Base-by-base conservation (phyloP, 1,140 invertebrate genomes). In the Drosophila quadrilineata region DNA sequence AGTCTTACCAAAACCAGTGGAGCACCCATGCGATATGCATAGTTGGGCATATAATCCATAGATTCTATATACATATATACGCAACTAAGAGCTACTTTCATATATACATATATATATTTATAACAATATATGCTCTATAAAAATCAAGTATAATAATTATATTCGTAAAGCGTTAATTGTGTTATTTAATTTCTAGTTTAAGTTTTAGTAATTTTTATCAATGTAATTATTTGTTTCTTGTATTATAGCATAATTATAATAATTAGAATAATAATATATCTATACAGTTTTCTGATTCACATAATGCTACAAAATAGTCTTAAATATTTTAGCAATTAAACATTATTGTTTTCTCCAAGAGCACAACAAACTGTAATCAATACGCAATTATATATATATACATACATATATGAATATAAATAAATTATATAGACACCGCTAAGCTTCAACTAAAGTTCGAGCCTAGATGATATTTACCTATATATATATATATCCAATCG, bases 391-490 rank as follows among this genome's bases (percentile, higher is more conserved):
- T 26, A 14, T 16, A 45, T 28, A 45, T 26, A 28, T 28, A 75
- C n/a, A 31, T 54, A 54, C 6, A 41, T 19, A 53, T 21, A 53
- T 64, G 49, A 33, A 16, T 69, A 56, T 48, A 70, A 41, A 65
- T 65, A 28, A 26, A 31, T 40, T 50, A 66, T 45, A 65, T 65
- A 76, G 84, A 76, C 68, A 73, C 56, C 54, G 60, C 48, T 65
- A 70, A 59, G 66, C 70, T 70, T n/a, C n/a, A 72, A 82, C 73
- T 82, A 77, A 82, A 84, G 67, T 75, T 82, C 71, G 76, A 80
- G 72, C 80, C n/a, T 40, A 68, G 56, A 65, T 43, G 62, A 56
- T 66, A 59, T 66, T 60, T 60, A 66, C 45, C 63, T 60, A 66
- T 45, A 54, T 31, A 41, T 12, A 54, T 6, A 60, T 9, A 66